These are phyloP conservation scores for Nomada lathburiana DNA, from an alignment of 2,888 invertebrate species.

Conservation along the genomic window DNA sequence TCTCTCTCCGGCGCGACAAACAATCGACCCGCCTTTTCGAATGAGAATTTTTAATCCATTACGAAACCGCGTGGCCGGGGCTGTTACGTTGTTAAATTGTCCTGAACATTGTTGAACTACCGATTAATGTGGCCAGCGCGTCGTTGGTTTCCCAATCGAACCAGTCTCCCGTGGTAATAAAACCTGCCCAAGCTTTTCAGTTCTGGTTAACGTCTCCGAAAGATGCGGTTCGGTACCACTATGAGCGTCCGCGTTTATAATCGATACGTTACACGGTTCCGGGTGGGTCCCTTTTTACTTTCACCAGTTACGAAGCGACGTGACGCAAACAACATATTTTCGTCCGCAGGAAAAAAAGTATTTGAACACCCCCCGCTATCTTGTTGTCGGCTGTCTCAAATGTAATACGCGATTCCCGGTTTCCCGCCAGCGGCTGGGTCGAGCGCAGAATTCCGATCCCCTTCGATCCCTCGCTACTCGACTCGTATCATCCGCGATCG, in stretches of 20 bases:
- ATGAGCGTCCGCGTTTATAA: constrained; percentile 45
- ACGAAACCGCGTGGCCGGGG: constrained; percentile 41
- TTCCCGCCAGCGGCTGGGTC: constrained; percentile 12
- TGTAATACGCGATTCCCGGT: neutral
- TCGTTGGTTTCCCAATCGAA: constrained; percentile 43
- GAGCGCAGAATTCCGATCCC: neutral
- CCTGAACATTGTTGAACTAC: constrained; percentile 51
- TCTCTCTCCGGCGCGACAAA: neutral
- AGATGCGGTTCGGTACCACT: constrained; percentile 34
- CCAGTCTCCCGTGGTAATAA: constrained; percentile 1
- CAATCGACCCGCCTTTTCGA: constrained; percentile 25
- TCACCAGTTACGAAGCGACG: constrained; percentile 79
- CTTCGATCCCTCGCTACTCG: no score
- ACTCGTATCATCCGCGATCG: no score
- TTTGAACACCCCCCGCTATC: constrained; percentile 13
- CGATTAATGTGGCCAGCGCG: constrained; percentile 48
- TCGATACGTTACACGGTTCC: constrained; percentile 73
- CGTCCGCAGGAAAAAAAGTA: constrained; percentile 5
- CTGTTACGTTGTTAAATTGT: constrained; percentile 59
- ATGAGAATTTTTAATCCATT: constrained; percentile 35
- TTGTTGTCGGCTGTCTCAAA: constrained; percentile 8
- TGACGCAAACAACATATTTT: constrained; percentile 74
- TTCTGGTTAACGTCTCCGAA: constrained; percentile 1
- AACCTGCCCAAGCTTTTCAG: constrained; percentile 47
- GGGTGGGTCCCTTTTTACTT: constrained; percentile 78